Evolutionary conservation across 2,113 vertebrate species (phyloP).

Genomic region (Gavia stellata): DNA sequence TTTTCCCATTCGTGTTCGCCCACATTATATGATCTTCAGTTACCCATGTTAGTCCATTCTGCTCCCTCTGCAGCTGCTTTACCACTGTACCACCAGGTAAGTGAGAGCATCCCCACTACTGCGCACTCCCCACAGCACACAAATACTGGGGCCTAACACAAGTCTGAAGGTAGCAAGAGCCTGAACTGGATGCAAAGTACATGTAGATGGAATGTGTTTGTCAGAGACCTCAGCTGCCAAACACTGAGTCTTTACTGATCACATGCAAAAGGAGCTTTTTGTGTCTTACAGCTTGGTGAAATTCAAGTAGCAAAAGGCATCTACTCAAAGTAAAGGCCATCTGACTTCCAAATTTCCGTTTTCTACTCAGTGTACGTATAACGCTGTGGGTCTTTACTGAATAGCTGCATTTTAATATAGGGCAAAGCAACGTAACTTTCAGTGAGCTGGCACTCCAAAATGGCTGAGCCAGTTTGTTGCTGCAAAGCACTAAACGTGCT

Average conservation of each 20-base stretch:
- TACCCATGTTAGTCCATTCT: too few relatives aligned
- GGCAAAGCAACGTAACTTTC: background rate
- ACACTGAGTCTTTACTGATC: background rate
- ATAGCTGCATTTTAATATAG: background rate
- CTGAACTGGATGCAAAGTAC: background rate
- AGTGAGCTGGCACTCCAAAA: background rate
- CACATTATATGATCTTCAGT: background rate
- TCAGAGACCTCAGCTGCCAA: background rate
- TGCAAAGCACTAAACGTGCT: background rate
- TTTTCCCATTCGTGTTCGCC: background rate
- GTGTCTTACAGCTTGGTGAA: background rate
- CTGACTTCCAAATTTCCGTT: background rate
- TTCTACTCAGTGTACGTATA: background rate
- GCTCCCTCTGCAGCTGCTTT: background rate
- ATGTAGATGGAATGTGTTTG: rapidly evolving
- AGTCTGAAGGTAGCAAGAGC: background rate
- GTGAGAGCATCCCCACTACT: background rate
- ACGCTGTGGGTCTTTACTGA: background rate
- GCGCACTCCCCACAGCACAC: background rate
- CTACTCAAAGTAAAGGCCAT: background rate
- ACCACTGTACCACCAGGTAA: background rate
- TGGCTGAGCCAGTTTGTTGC: background rate
- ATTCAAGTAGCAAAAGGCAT: background rate
- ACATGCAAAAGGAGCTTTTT: background rate
- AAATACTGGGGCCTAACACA: background rate